phyloP scores from a whole-genome alignment of 2,888 invertebrate species.

The Agrenia bidenticulata region DNA sequence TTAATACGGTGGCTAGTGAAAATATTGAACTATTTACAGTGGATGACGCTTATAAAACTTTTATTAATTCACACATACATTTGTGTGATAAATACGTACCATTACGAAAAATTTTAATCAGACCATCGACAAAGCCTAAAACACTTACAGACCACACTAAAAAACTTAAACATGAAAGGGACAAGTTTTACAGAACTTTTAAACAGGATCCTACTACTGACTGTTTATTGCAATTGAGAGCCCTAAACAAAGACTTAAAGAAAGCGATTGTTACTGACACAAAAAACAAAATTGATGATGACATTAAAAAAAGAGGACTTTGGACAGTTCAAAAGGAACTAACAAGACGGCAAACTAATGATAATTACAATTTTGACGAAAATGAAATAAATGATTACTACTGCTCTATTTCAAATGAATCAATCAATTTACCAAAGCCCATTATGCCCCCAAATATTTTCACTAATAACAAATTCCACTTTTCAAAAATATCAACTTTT shows the following conservation, averaged over 20 bases:
- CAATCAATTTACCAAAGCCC: too few species aligned
- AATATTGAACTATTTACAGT: neutral
- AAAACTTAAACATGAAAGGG: neutral
- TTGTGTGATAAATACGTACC: neutral
- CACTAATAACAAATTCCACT: neutral
- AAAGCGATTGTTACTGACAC: neutral
- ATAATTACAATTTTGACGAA: neutral
- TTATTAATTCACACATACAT: neutral
- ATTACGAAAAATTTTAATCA: neutral
- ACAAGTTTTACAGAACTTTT: neutral
- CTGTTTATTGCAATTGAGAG: neutral
- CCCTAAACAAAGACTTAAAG: neutral
- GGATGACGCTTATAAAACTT: neutral
- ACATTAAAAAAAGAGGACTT: neutral
- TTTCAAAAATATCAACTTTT: neutral
- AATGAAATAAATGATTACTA: neutral
- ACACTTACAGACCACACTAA: neutral
- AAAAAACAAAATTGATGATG: neutral
- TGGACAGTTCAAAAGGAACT: neutral
- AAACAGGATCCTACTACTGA: neutral
- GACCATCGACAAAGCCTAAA: neutral
- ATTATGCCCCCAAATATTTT: neutral
- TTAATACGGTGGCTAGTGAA: neutral
- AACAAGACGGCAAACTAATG: neutral
- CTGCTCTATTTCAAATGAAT: conserved; percentile 5